phyloP scores from a whole-genome alignment of 2,888 invertebrate genomes.

The Oconnorella tubifera region DNA sequence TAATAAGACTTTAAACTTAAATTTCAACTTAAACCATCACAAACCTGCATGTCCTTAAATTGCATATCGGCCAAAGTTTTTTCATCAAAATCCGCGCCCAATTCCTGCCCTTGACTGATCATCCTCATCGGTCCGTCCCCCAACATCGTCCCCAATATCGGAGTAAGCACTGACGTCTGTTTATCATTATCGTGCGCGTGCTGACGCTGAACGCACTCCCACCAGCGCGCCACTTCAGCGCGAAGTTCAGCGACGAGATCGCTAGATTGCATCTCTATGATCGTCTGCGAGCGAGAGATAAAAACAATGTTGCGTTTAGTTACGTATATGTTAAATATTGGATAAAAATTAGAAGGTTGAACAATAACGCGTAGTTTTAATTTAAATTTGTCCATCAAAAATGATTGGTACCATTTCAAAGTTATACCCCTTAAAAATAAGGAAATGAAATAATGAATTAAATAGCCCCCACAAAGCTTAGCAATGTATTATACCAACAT shows the following conservation, averaged over 20 bases:
- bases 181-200: constrained; percentile 28
- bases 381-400: no score
- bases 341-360: no score
- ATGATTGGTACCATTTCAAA: no score
- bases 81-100: constrained; percentile 87
- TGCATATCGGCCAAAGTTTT: constrained; percentile 84
- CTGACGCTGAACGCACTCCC: constrained; percentile 64
- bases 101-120: constrained; percentile 84
- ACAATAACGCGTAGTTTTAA: no score
- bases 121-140: constrained; percentile 83
- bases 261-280: constrained; percentile 75
- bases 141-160: constrained; percentile 67
- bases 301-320: no score
- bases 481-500: no score
- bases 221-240: constrained; percentile 94
- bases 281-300: constrained; percentile 58
- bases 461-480: no score
- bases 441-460: no score
- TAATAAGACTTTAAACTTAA: no score
- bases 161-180: constrained; percentile 50
- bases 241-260: constrained; percentile 86
- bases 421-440: no score
- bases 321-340: no score
- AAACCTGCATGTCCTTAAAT: constrained; percentile 85
- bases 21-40: background rate